Percentiles rank a stretch among this genome's conserved stretches.
phyloP scores from a whole-genome alignment of 1,140 invertebrate species.

The Steinernema feltiae region DNA sequence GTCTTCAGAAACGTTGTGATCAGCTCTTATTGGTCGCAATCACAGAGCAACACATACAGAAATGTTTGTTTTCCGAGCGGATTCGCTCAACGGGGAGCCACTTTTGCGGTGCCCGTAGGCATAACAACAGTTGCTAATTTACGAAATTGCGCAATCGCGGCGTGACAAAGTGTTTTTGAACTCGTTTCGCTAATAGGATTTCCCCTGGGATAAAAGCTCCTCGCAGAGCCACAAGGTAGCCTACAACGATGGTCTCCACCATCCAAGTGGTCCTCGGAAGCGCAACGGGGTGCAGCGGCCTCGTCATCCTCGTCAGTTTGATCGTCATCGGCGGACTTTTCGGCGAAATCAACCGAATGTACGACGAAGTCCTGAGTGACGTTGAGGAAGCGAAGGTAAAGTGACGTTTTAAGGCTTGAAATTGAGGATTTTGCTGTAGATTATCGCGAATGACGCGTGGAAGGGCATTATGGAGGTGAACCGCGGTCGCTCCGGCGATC shows the following conservation, averaged over 20 bases:
- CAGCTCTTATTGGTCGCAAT: too few species aligned
- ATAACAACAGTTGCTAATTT: not conserved
- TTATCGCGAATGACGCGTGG: not conserved
- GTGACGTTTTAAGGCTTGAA: not conserved
- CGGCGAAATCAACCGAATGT: not conserved
- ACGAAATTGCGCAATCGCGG: not conserved
- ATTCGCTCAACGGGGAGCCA: not conserved
- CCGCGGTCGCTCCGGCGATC: not conserved
- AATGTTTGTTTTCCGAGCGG: not conserved
- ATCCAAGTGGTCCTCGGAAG: not conserved
- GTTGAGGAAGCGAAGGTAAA: not conserved
- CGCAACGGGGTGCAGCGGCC: not conserved
- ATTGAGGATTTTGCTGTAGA: not conserved
- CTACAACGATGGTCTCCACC: not conserved
- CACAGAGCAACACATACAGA: too few species aligned
- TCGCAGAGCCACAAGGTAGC: not conserved
- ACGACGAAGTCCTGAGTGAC: not conserved
- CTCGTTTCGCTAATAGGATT: not conserved
- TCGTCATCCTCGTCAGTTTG: not conserved
- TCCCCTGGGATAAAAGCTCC: not conserved
- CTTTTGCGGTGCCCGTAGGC: not conserved
- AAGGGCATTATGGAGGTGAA: not conserved
- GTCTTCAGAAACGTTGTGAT: too few species aligned
- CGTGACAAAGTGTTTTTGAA: not conserved
- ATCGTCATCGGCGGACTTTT: not conserved